phyloP scores from a whole-genome alignment of 2,797 vertebrate genomes.

The Serranus cabrilla region DNA sequence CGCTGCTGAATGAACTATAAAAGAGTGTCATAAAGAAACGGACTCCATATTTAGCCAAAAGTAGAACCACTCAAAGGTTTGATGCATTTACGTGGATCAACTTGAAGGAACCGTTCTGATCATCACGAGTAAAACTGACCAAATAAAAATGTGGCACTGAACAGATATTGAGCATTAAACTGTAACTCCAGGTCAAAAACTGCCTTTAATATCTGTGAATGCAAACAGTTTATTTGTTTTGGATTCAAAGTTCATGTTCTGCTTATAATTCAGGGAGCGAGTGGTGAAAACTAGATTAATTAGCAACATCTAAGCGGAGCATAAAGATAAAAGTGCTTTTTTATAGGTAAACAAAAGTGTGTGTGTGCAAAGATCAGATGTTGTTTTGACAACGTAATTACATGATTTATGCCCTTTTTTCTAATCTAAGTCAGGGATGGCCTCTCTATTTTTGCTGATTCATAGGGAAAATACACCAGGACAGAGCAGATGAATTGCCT shows the following conservation, averaged over 20 bases:
- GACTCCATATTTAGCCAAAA: too few species aligned
- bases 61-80: too few species aligned
- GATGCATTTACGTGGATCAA: too few species aligned
- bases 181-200: conserved; percentile 24
- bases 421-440: conserved; percentile 73
- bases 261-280: conserved; percentile 36
- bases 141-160: conserved; percentile 6
- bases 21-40: too few species aligned
- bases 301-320: conserved; percentile 64
- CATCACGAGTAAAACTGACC: neutral
- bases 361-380: conserved; percentile 73
- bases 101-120: too few species aligned
- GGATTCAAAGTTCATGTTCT: conserved; percentile 31
- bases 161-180: conserved; percentile 3
- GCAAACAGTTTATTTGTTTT: conserved; percentile 35
- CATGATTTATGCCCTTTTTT: conserved; percentile 84
- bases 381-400: conserved; percentile 84
- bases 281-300: conserved; percentile 60
- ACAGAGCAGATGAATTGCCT: conserved; percentile 86
- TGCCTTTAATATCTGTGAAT: neutral
- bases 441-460: conserved; percentile 80
- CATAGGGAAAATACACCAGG: conserved; percentile 77
- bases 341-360: conserved; percentile 68
- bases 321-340: conserved; percentile 67
- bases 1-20: too few species aligned